Base-by-base conservation (phyloP, 1,140 invertebrate species). In the Drosophila oshimai region DNA sequence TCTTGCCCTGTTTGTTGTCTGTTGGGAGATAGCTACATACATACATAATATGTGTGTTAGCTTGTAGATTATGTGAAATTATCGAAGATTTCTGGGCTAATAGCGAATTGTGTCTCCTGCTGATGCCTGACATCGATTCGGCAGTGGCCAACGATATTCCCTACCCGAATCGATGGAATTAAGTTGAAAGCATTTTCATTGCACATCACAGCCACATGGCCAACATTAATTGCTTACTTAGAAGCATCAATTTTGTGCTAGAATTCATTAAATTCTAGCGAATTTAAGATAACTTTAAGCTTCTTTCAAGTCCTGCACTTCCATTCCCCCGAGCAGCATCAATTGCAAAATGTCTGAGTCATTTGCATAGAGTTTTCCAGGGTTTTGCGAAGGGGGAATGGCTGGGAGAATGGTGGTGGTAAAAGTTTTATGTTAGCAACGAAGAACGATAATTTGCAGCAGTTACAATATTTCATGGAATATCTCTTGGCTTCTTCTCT, bases 61-160 rank as follows among this genome's bases (percentile, higher is more conserved):
- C 53, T 47, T 60, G 37, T 55, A 53, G 61, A 80, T 87, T 87
- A 80, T 75, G 65, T 73, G 61, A 87, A 73, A 86, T 86, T 80
- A 86, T 87, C 75, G 67, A 64, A 80, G 65, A 86, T 86, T 76
- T 87, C 67, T 61, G 75, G 61, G 42, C 75, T 73, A 80, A 86
- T 75, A 57, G 57, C 65, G 47, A 84, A 57, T 84, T 42, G 79
- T 64, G 53, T 55, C 49, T 54, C 49, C 62, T 65, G 58, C 31
- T 69, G 37, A 51, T 70, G 41, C 31, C 18, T 49, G 36, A 42
- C 22, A 29, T 49, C 24, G 18, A 24, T 39, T 46, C 24, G 13
- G 29, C 39, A 28, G 39, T 7, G 41, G 42, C 57, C 46, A 34
- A 50, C 54, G 39, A 74, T 39, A 28, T 44, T 18, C 36, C 20